These are phyloP conservation scores for Drosophila multiciliata DNA, from an alignment of 2,888 invertebrate genomes.

Conservation along the genomic window DNA sequence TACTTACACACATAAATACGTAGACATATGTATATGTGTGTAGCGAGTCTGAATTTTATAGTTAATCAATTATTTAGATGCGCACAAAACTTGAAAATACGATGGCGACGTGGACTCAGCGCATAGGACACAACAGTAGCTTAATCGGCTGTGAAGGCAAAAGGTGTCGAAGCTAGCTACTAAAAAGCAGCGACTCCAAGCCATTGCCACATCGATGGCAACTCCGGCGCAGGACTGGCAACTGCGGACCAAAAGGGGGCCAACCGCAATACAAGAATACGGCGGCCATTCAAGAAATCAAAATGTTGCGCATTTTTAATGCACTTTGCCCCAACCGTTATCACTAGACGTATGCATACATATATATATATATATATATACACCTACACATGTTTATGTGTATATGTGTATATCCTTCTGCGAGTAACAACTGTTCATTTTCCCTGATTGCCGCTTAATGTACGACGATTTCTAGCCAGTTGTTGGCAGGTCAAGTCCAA, in stretches of 20 bases:
- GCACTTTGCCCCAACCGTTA: conserved; percentile 14
- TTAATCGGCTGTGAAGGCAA: conserved; percentile 48
- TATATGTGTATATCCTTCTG: background rate
- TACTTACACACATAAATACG: conserved; percentile 19
- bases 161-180: conserved; percentile 36
- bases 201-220: background rate
- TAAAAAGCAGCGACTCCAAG: conserved; percentile 13
- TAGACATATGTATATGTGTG: conserved; percentile 26
- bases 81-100: conserved; percentile 75
- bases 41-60: conserved; percentile 70
- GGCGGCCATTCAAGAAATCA: conserved; percentile 66
- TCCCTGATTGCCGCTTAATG: conserved; percentile 44
- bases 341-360: background rate
- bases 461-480: conserved; percentile 12
- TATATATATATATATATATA: background rate
- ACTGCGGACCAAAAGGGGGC: background rate
- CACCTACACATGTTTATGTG: background rate
- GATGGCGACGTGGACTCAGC: conserved; percentile 32
- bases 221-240: background rate
- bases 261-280: conserved; percentile 58
- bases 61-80: conserved; percentile 77
- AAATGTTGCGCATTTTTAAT: conserved; percentile 73
- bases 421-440: conserved; percentile 47
- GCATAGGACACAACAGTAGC: conserved; percentile 18
- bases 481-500: conserved; percentile 4